Evolutionary conservation across 2,797 vertebrate species (phyloP), one percentile per base, ranked within the genome.

Genomic region (Mormyrus proboscirostris): DNA sequence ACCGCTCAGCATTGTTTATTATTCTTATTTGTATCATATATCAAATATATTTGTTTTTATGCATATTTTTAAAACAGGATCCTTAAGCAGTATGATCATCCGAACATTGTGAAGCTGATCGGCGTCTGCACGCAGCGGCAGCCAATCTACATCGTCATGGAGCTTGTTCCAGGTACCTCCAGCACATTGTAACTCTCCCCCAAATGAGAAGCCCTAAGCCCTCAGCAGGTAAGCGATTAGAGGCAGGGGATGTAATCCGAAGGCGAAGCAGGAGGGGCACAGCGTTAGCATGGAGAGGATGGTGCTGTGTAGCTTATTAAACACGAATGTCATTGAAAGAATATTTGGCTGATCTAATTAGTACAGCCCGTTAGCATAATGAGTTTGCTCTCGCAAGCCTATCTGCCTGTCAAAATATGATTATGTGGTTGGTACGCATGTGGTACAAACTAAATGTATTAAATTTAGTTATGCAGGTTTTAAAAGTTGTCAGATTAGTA

Each of bases 61-160:
- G 3, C 38, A 16, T 19, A 2, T 38, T 41, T 76, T 76, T 5
- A 5, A 69, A 69, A 79, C 73, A 99, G 98, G 95, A 99, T 99
- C 94, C 96, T 99, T 89, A 99, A 99, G 92, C 98, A 99, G 87
- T 99, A 99, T 22, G 98, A 99, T 94, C 98, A 99, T 92, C 97
- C 97, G 5, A 99, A 99, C 94, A 98, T 99, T 89, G 98, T 99
- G 91, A 99, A 99, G 92, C 96, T 99, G 92, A 99, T 99, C 92
- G 98, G 98, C 38, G 97, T 99, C 88, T 99, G 98, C 92, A 99
- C 98, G 16, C 98, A 99, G 93, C 94, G 98, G 86, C 98, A 99
- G 86, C 98, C 98, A 7, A 98, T 99, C 94, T 99, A 99, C 94
- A 99, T 99, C 73, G 97, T 99, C 92, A 99, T 99, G 98, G 98